Percentiles rank a stretch among this genome's conserved stretches.
These are phyloP conservation scores for Eledone cirrhosa DNA, from an alignment of 2,888 invertebrate genomes.

Conservation along the genomic window DNA sequence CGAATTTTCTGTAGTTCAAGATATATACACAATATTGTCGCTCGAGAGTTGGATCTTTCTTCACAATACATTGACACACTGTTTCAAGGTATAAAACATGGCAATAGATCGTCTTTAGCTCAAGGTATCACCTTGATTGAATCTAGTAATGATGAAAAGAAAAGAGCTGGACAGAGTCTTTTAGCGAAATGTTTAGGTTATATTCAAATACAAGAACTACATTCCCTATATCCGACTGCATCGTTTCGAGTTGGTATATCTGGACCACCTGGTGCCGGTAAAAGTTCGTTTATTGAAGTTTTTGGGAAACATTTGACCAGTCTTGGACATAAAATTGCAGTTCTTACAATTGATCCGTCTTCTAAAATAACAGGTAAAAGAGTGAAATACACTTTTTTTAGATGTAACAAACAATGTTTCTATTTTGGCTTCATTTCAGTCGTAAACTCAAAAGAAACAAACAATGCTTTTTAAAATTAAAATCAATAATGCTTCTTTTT, in stretches of 20 bases:
- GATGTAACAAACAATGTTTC: too few species aligned
- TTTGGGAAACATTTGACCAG: conserved; percentile 70
- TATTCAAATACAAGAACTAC: conserved; percentile 35
- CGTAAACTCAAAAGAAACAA: conserved; percentile 37
- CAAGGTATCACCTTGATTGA: conserved; percentile 70
- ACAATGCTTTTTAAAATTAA: neutral
- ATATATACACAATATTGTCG: too few species aligned
- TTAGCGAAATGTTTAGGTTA: conserved; percentile 60
- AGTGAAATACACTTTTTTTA: too few species aligned
- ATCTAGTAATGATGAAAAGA: conserved; percentile 66
- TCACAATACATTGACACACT: conserved; percentile 42
- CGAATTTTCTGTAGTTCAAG: too few species aligned
- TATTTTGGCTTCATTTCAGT: too few species aligned
- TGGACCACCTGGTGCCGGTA: conserved; percentile 74
- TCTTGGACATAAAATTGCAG: conserved; percentile 69
- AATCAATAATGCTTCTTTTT: too few species aligned
- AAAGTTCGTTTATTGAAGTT: conserved; percentile 73
- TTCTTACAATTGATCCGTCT: conserved; percentile 73
- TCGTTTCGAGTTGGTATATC: conserved; percentile 66
- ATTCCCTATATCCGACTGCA: neutral
- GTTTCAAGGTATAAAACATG: conserved; percentile 49
- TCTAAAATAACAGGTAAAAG: conserved; percentile 70
- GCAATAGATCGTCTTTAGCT: conserved; percentile 67
- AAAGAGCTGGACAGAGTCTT: conserved; percentile 65
- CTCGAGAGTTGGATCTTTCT: neutral